phyloP scores from a whole-genome alignment of 2,888 invertebrate genomes.

The Esperia sulphurella region DNA sequence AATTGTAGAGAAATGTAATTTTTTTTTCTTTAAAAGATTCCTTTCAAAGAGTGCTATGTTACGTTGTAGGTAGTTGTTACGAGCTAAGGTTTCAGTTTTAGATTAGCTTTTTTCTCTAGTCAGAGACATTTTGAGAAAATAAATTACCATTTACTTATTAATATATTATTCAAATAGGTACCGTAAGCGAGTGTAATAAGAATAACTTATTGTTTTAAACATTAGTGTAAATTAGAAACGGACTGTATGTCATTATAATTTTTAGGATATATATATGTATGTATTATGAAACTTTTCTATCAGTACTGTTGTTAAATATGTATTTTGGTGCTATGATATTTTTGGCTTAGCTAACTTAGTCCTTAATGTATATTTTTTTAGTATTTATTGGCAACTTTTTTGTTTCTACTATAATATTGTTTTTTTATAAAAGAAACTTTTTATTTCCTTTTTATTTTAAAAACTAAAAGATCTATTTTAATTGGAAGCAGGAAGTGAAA shows the following conservation, averaged over 20 bases:
- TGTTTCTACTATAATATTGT: conserved; percentile 42
- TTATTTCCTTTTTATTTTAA: conserved; percentile 28
- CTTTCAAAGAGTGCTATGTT: conserved; percentile 72
- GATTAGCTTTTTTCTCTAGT: conserved; percentile 74
- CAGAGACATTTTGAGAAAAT: conserved; percentile 71
- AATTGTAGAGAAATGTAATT: conserved; percentile 51
- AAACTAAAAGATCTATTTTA: conserved; percentile 18
- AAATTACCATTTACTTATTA: conserved; percentile 76
- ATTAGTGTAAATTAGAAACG: conserved; percentile 47
- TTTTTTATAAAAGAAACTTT: conserved; percentile 16
- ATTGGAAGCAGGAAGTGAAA: conserved; percentile 13
- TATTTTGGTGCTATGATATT: conserved; percentile 74
- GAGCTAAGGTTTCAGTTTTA: conserved; percentile 60
- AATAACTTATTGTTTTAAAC: conserved; percentile 66
- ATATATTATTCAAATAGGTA: conserved; percentile 63
- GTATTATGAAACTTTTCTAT: conserved; percentile 69
- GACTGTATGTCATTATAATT: conserved; percentile 54
- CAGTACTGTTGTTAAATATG: conserved; percentile 56
- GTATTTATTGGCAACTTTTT: conserved; percentile 68
- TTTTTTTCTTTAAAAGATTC: conserved; percentile 45
- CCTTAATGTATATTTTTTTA: conserved; percentile 50
- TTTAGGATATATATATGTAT: conserved; percentile 15
- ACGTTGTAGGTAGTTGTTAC: conserved; percentile 55
- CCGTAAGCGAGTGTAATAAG: conserved; percentile 61
- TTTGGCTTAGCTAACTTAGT: conserved; percentile 76